Evolutionary conservation across 2,113 vertebrate genomes (phyloP).

Genomic region (Megaceryle torquata): DNA sequence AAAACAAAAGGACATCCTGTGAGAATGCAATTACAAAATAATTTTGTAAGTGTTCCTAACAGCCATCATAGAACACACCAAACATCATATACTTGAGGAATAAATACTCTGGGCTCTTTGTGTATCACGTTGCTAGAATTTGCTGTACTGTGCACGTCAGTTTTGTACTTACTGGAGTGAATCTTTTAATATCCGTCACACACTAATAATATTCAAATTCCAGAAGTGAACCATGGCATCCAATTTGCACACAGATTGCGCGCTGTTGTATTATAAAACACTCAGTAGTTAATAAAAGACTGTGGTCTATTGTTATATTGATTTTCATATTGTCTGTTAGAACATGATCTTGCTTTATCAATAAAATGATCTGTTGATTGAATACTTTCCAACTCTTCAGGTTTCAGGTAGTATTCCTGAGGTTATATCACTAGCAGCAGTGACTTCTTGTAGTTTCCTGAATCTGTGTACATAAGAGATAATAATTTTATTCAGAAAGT

Average conservation of each 20-base stretch:
- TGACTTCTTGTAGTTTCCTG: background rate
- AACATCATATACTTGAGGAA: background rate
- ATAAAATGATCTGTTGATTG: background rate
- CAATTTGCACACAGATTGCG: background rate
- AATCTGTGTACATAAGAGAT: background rate
- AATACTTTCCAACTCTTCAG: background rate
- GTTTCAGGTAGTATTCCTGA: background rate
- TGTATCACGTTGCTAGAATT: background rate
- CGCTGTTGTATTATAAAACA: constrained; percentile 16
- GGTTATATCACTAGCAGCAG: background rate
- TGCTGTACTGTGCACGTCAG: background rate
- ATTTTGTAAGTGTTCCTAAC: background rate
- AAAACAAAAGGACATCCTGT: constrained; percentile 66
- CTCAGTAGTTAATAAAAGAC: constrained; percentile 27
- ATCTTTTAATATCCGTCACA: background rate
- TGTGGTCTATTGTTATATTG: background rate
- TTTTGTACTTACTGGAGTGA: background rate
- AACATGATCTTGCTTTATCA: background rate
- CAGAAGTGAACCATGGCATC: background rate
- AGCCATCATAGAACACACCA: background rate
- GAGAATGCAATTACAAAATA: constrained; percentile 24
- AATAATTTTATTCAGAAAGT: background rate
- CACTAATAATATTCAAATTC: background rate
- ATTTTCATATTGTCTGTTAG: background rate
- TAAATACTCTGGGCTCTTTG: background rate